Conservation (phyloP, 2,113 vertebrate genomes). For the Oceanites oceanicus region DNA sequence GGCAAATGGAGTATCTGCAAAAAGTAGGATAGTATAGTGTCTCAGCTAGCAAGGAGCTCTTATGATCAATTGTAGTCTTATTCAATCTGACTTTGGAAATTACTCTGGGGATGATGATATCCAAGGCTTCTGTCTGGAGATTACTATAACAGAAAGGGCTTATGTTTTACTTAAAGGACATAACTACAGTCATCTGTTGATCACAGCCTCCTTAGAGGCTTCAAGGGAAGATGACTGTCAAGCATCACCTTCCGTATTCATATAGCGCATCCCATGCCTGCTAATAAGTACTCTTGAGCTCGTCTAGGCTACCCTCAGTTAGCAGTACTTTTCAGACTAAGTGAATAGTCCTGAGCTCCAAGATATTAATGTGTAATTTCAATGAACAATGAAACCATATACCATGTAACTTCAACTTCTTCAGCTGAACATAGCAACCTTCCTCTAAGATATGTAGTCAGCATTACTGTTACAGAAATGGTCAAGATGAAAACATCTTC, state of each 20-base stretch:
- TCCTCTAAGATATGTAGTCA: neutral
- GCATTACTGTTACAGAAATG: neutral
- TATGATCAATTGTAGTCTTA: neutral
- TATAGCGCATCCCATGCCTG: rapidly evolving
- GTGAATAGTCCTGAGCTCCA: neutral
- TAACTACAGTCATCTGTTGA: neutral
- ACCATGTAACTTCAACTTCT: neutral
- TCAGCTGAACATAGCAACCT: neutral
- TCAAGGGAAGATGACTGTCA: neutral
- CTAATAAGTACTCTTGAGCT: neutral
- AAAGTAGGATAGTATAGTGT: neutral
- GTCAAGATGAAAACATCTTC: neutral
- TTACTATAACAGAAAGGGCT: neutral
- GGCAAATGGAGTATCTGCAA: neutral
- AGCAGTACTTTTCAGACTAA: neutral
- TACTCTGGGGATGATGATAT: neutral
- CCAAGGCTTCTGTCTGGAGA: neutral
- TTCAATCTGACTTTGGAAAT: neutral
- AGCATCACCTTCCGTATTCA: neutral
- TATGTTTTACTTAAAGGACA: neutral
- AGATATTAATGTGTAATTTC: neutral
- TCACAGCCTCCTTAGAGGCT: neutral
- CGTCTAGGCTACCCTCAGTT: neutral
- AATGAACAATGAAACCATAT: neutral
- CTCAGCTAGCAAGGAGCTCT: neutral